Percentiles rank a stretch among this genome's conserved stretches.
phyloP scores from a whole-genome alignment of 2,797 vertebrate species.

The Chiroxiphia lanceolata region DNA sequence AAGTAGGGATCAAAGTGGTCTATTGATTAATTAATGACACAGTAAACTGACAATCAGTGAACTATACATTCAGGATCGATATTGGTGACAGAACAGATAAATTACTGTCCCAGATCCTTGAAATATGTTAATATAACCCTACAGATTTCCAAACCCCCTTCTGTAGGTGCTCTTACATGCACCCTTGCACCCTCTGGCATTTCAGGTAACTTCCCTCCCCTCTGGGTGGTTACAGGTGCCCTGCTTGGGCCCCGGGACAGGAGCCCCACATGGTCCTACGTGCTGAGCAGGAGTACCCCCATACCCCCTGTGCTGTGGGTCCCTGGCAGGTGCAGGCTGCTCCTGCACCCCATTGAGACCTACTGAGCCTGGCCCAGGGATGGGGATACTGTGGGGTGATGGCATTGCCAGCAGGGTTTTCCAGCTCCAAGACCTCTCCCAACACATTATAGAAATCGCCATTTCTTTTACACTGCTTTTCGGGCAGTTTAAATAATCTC shows the following conservation, averaged over 20 bases:
- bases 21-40: background rate
- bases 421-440: background rate
- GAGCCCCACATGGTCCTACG: fast-evolving
- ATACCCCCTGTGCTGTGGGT: background rate
- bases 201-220: too few relatives aligned
- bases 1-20: background rate
- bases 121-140: background rate
- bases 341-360: background rate
- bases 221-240: background rate
- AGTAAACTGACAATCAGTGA: background rate
- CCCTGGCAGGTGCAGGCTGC: background rate
- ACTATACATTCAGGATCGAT: background rate
- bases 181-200: background rate
- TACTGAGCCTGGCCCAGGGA: background rate
- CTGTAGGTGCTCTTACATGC: background rate
- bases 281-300: background rate
- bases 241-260: background rate
- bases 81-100: background rate
- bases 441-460: background rate
- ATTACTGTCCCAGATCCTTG: background rate
- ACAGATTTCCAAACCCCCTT: background rate
- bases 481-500: background rate
- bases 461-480: background rate
- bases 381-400: fast-evolving
- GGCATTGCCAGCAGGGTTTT: too few relatives aligned